phyloP scores from a whole-genome alignment of 2,113 vertebrate species.

The Laterallus jamaicensis region DNA sequence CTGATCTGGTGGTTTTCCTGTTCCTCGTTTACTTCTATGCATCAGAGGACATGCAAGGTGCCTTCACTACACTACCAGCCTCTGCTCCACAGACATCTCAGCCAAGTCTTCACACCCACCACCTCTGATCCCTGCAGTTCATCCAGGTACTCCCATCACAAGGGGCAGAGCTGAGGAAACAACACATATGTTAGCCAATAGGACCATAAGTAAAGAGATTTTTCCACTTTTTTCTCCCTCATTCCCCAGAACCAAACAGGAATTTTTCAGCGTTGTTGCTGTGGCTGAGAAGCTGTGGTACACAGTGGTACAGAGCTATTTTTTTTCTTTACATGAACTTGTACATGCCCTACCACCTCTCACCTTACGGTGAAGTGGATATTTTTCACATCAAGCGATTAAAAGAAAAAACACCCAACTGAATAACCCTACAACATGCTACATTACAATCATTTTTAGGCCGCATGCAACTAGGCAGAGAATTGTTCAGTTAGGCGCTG shows the following conservation, averaged over 20 bases:
- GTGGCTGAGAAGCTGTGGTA: background rate
- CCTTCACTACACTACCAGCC: background rate
- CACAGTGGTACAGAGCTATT: no score
- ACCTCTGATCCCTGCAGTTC: background rate
- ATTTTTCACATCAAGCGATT: background rate
- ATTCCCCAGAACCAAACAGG: background rate
- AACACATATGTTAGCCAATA: background rate
- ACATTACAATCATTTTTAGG: slow-evolving; percentile 12
- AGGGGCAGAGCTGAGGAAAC: background rate
- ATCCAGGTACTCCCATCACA: background rate
- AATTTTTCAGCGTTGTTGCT: background rate
- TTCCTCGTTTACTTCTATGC: background rate
- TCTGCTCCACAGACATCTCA: background rate
- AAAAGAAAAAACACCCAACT: background rate
- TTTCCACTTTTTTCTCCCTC: background rate
- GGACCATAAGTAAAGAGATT: background rate
- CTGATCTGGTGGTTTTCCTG: background rate
- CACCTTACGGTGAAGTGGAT: background rate
- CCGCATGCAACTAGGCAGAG: slow-evolving; percentile 8
- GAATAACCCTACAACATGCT: background rate
- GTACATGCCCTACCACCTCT: background rate
- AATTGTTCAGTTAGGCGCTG: slow-evolving; percentile 11
- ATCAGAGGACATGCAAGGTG: background rate
- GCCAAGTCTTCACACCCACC: background rate
- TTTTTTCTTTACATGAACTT: background rate